phyloP scores from a whole-genome alignment of 2,113 vertebrate species.

The Pholis gunnellus region DNA sequence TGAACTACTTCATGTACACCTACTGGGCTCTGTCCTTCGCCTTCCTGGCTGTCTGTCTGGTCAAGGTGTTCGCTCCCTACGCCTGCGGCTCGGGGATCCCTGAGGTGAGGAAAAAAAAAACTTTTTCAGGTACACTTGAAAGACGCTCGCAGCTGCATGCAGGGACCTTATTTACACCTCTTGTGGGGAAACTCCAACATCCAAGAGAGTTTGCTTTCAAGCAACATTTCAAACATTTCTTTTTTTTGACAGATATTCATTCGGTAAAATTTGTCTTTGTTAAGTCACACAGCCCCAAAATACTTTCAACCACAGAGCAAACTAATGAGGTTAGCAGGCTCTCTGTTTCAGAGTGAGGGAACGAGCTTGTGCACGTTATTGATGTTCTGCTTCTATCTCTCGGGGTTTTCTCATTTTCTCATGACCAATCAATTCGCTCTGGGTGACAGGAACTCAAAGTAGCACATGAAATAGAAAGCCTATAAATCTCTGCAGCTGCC shows the following conservation, averaged over 20 bases:
- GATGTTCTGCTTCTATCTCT: constrained; percentile 9
- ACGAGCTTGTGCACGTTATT: neutral
- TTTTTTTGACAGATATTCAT: neutral
- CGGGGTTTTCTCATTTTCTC: neutral
- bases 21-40: constrained; percentile 98
- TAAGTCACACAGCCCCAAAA: neutral
- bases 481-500: neutral
- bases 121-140: neutral
- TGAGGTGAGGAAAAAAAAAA: constrained; percentile 86
- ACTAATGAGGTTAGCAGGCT: neutral
- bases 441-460: neutral
- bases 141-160: neutral
- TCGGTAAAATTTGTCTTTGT: no score
- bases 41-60: constrained; percentile 95
- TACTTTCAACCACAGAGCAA: neutral
- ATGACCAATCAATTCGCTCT: constrained; percentile 3
- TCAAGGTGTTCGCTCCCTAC: constrained; percentile 97
- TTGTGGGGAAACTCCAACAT: neutral
- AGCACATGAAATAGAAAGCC: neutral
- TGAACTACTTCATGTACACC: constrained; percentile 99
- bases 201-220: neutral
- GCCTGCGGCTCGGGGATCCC: constrained; percentile 98
- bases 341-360: neutral
- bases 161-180: neutral
- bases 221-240: neutral